These are phyloP conservation scores for Cladorhizidae sp. DNA, from an alignment of 37 sponge, comb jelly and placozoan genomes.

Conservation along the genomic window DNA sequence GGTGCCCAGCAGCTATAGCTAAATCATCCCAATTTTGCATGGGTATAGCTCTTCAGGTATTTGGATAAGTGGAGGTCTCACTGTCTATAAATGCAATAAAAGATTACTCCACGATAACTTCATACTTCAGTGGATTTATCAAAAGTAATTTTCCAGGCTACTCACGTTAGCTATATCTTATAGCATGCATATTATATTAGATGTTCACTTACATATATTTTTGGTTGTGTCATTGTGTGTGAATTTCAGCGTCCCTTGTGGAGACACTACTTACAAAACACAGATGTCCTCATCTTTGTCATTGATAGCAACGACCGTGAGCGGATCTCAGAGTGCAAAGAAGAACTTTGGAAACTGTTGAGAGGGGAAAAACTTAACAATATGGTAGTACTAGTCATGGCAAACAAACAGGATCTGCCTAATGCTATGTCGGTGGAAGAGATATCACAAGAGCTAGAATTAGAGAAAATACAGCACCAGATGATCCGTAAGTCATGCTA, in stretches of 20 bases:
- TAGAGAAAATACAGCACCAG: conserved; percentile 47
- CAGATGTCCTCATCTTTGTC: conserved; percentile 82
- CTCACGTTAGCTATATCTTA: too few species aligned
- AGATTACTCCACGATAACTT: too few species aligned
- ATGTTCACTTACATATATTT: too few species aligned
- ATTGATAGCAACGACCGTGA: conserved; percentile 93
- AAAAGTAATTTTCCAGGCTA: too few species aligned
- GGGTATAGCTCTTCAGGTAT: too few species aligned
- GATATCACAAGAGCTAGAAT: conserved; percentile 56
- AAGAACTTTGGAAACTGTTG: conserved; percentile 65
- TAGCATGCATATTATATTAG: too few species aligned
- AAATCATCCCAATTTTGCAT: too few species aligned
- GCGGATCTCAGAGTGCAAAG: conserved; percentile 54
- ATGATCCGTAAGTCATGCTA: conserved; percentile 80
- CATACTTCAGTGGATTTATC: too few species aligned
- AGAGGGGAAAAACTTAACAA: conserved; percentile 66
- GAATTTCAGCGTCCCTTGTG: conserved; percentile 76
- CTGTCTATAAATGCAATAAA: too few species aligned
- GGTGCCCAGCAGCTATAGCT: too few species aligned
- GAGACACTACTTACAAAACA: conserved; percentile 84
- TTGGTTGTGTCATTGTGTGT: too few species aligned
- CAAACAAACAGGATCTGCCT: conserved; percentile 95
- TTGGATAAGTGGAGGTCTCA: too few species aligned
- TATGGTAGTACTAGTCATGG: conserved; percentile 65
- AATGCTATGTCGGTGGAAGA: conserved; percentile 76